Conservation (phyloP, 2,797 vertebrate species). For the Micropoecilia bifurca region DNA sequence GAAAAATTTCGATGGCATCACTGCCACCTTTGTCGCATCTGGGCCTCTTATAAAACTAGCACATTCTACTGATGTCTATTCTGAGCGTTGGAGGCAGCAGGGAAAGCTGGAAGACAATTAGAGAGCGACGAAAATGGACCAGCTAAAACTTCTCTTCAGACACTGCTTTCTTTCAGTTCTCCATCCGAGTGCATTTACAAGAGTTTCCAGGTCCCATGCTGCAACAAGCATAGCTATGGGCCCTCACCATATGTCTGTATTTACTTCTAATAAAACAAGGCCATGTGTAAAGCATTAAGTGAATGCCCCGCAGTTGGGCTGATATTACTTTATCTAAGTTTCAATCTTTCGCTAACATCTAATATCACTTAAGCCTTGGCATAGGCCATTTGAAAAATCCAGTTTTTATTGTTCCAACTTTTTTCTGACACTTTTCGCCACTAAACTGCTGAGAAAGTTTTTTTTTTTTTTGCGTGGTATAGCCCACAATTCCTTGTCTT, state of each 20-base stretch:
- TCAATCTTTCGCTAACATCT: conserved; percentile 49
- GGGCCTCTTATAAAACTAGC: conserved; percentile 78
- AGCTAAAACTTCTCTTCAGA: conserved; percentile 68
- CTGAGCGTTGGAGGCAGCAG: conserved; percentile 74
- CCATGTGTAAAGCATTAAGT: conserved; percentile 63
- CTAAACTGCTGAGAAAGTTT: conserved; percentile 49
- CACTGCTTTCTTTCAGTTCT: conserved; percentile 70
- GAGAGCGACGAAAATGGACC: conserved; percentile 78
- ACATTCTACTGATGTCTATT: conserved; percentile 83
- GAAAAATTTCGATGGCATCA: conserved; percentile 72
- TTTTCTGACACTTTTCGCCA: conserved; percentile 28
- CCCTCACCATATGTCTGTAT: conserved; percentile 67
- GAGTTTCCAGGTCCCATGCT: conserved; percentile 58
- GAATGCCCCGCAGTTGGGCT: conserved; percentile 58
- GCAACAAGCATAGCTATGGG: conserved; percentile 56
- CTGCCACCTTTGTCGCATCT: conserved; percentile 84
- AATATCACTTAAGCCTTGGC: conserved; percentile 39
- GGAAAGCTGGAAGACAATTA: conserved; percentile 82
- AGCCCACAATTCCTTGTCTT: conserved; percentile 52
- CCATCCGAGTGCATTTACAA: conserved; percentile 61
- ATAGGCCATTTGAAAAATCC: conserved; percentile 33
- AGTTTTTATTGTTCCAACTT: conserved; percentile 41
- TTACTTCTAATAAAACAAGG: conserved; percentile 72
- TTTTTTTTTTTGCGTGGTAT: conserved; percentile 44
- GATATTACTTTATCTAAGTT: conserved; percentile 55